Evolutionary conservation across 2,888 invertebrate species (phyloP).

Genomic region (Pyralis farinalis): DNA sequence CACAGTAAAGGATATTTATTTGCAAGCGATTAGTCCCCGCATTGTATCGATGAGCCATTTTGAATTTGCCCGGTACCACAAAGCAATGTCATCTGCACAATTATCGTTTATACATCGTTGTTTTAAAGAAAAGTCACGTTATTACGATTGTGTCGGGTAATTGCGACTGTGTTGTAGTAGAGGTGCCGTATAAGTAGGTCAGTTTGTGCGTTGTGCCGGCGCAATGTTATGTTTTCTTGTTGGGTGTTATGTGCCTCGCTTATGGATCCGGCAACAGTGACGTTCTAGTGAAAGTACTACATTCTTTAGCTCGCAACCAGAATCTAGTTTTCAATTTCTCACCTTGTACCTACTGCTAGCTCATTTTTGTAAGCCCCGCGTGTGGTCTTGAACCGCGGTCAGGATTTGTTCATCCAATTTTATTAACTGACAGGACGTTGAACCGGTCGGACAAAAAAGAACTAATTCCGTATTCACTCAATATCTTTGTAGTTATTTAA

Average conservation of each 20-base stretch:
- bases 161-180: slow-evolving; percentile 16
- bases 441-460: not conserved
- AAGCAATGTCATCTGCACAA: not conserved
- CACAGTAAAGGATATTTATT: not conserved
- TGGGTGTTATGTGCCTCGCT: slow-evolving; percentile 27
- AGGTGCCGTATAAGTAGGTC: slow-evolving; percentile 31
- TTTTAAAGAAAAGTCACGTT: slow-evolving; percentile 2
- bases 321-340: not conserved
- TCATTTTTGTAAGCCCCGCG: not conserved
- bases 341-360: not conserved
- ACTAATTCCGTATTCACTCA: slow-evolving; percentile 3
- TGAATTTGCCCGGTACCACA: slow-evolving; percentile 1
- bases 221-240: slow-evolving; percentile 27
- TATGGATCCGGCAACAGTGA: slow-evolving; percentile 23
- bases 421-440: not conserved
- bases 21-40: not conserved
- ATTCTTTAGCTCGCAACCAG: slow-evolving; percentile 26
- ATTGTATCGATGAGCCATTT: not conserved
- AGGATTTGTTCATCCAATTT: not conserved
- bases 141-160: slow-evolving; percentile 16
- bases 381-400: not conserved
- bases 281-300: slow-evolving; percentile 44
- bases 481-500: not conserved
- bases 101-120: slow-evolving; percentile 1
- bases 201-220: slow-evolving; percentile 18